A percentile compares a stretch with the other conserved stretches of the same genome.
Evolutionary conservation across 1,140 invertebrate species (phyloP).

Genomic region (Rhysida immarginata): DNA sequence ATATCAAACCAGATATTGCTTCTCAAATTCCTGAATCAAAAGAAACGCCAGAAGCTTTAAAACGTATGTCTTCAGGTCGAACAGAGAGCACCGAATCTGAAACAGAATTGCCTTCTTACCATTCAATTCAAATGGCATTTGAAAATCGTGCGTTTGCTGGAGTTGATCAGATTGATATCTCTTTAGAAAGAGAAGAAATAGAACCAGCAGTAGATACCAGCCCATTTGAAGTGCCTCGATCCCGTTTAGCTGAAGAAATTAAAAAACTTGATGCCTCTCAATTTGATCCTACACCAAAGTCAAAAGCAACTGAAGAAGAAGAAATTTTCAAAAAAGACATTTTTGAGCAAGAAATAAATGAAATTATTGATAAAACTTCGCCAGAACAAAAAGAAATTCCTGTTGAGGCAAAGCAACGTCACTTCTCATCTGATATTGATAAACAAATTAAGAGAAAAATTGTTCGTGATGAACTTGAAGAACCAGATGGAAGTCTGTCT

Average conservation of each 20-base stretch:
- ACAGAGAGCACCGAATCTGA: slow-evolving; percentile 25
- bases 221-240: slow-evolving; percentile 22
- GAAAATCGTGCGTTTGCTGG: slow-evolving; percentile 35
- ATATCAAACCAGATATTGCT: background rate
- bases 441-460: background rate
- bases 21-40: background rate
- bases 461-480: background rate
- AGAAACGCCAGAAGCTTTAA: background rate
- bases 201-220: slow-evolving; percentile 13
- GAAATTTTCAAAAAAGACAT: background rate
- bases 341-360: background rate
- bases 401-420: background rate
- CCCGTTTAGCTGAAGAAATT: slow-evolving; percentile 4
- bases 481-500: background rate
- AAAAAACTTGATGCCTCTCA: background rate
- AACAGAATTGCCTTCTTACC: slow-evolving; percentile 21
- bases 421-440: background rate
- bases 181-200: slow-evolving; percentile 13
- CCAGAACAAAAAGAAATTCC: background rate
- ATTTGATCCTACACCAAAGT: background rate
- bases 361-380: slow-evolving; percentile 1
- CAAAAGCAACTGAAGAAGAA: too few relatives aligned
- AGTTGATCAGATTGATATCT: slow-evolving; percentile 27
- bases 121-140: slow-evolving; percentile 26
- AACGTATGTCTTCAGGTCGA: background rate